These are phyloP conservation scores for Bombus picipes DNA, from an alignment of 1,140 invertebrate genomes.

Conservation along the genomic window DNA sequence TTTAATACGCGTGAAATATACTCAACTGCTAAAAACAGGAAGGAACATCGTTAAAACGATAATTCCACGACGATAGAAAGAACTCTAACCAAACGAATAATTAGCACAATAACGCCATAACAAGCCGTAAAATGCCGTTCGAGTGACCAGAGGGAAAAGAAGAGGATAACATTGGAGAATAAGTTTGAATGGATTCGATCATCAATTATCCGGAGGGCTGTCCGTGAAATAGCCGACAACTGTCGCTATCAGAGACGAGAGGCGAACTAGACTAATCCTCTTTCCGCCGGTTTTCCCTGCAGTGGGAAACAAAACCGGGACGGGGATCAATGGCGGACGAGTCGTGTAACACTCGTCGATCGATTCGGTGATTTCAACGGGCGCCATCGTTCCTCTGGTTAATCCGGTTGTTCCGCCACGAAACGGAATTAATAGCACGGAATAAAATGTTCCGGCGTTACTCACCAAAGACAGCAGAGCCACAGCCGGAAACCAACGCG, in stretches of 20 bases:
- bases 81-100: no score
- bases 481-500: constrained; percentile 8
- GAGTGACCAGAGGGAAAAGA: background rate
- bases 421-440: constrained; percentile 44
- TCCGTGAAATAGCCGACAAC: constrained; percentile 22
- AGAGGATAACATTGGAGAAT: background rate
- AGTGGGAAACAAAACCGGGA: constrained; percentile 32
- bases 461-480: constrained; percentile 1
- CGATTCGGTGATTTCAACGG: constrained; percentile 55
- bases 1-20: no score
- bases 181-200: background rate
- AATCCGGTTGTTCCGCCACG: constrained; percentile 40
- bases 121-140: background rate
- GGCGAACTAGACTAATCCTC: constrained; percentile 33
- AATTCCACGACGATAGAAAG: background rate
- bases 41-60: background rate
- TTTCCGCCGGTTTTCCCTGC: constrained; percentile 7
- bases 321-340: constrained; percentile 46
- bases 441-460: constrained; percentile 40
- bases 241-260: constrained; percentile 21
- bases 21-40: no score
- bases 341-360: constrained; percentile 41
- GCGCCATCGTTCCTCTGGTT: constrained; percentile 18
- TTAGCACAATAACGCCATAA: background rate
- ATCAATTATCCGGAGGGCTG: constrained; percentile 17